Base-by-base conservation (phyloP, 2,888 invertebrate species). In the Limnephilus lunatus region DNA sequence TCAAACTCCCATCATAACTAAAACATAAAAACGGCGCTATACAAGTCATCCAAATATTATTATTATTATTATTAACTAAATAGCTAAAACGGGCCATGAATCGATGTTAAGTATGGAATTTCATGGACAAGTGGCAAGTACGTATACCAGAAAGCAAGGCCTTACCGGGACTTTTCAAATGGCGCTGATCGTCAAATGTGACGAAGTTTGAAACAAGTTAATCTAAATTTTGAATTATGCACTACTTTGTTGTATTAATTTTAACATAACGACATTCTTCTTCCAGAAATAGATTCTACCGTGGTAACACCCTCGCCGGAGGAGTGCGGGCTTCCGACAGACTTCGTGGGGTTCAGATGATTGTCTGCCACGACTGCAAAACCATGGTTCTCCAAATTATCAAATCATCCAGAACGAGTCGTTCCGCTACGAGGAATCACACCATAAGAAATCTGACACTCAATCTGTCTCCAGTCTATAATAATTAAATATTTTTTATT, bases 351-450 rank as follows among this genome's bases (percentile, higher is more conserved):
- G 97, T 98, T 93, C 97, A 98, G 94, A 98, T 99, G 97, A 97
- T 98, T 93, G 98, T 99, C 88, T 99, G 99, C 95, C 98, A 98
- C 95, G 99, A 99, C 96, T 99, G 99, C 96, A 98, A 98, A 95
- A 98, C 98, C 93, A 98, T 99, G 98, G 98, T 99, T 92, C 97
- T 98, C 94, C 98, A 99, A 96, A 99, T 99, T 95, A 99, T 99
- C 95, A 98, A 98, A 95, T 98, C 98, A 35, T 98, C 98, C 94
- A 97, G 97, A 95, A 98, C 97, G 92, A 98, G 97, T 93, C 97
- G 98, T 94, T 97, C 98, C 92, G 98, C 98, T 92, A 98, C 97
- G 92, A 97, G 98, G 94, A 98, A 98, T 96, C 97, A 98, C 95
- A 97, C 98, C 94, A 96, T 98, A 94, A 97, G 98, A 93, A 98